Evolutionary conservation across 2,797 vertebrate genomes (phyloP), one percentile per base, ranked within the genome.

Genomic region (Rhadinocentrus ornatus): DNA sequence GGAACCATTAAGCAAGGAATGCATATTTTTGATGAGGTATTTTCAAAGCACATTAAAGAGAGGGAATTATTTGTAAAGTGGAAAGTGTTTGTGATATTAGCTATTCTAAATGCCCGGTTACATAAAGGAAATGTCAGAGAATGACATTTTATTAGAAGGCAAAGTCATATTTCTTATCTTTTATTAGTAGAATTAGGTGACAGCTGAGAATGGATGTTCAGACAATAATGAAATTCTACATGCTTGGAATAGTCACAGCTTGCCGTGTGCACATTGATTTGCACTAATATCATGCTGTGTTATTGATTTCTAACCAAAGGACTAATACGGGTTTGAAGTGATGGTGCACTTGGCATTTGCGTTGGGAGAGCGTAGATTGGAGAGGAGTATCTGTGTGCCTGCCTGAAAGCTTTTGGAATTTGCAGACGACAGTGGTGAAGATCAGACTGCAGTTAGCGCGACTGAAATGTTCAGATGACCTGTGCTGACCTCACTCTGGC

Each of bases 131-230:
- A 94, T 94, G 92, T 93, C 93, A 94, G 73, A 71, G 77, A 80
- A 76, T 93, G 91, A 89, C 87, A 92, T 93, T 94, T 94, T 90
- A 92, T 92, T 81, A 86, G 86, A 86, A 88, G 85, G 72, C 76
- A 88, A 78, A 89, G 84, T 84, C 82, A 80, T 80, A 86, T 90
- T 92, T 94, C 85, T 90, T 90, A 90, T 90, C 86, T 93, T 91
- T 92, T 88, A 93, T 93, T 89, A 88, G 83, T 81, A 88, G 84
- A 93, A 93, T 93, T 92, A 91, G 86, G 82, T 92, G 89, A 91
- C 83, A 85, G 74, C 66, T 46, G 59, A 72, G 87, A 90, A 84
- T 41, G 70, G 77, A 69, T 34, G 80, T 81, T 86, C 79, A 88
- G 86, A 91, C 73, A 89, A 76, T 85, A 89, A 90, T 91, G 76